These are phyloP conservation scores for Carassius auratus DNA, from an alignment of 2,113 vertebrate species.

Conservation along the genomic window DNA sequence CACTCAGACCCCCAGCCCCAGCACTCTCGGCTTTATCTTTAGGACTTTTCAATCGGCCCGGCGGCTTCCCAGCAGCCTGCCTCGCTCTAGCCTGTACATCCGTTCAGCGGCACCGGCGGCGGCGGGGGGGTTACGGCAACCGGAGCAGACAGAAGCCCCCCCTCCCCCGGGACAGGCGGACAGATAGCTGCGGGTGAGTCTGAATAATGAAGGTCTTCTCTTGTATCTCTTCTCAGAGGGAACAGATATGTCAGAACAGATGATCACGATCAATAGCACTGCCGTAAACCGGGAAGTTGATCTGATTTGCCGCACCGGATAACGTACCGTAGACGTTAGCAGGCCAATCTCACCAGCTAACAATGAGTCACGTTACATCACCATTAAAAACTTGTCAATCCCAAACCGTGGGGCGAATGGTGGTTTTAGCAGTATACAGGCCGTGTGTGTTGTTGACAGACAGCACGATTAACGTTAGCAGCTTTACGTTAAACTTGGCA, in stretches of 20 bases:
- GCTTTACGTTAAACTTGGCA: slow-evolving; percentile 15
- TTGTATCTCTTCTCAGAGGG: background rate
- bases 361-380: background rate
- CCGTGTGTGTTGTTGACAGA: background rate
- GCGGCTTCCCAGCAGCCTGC: background rate
- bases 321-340: too few relatives aligned
- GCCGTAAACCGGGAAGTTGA: too few relatives aligned
- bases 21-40: background rate
- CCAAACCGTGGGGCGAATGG: background rate
- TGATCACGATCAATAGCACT: too few relatives aligned
- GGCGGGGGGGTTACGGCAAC: slow-evolving; percentile 9
- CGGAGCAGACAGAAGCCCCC: slow-evolving; percentile 12
- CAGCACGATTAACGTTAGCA: slow-evolving; percentile 5
- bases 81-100: background rate
- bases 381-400: background rate
- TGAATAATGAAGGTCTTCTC: background rate
- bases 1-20: slow-evolving; percentile 32
- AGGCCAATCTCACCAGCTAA: too few relatives aligned
- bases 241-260: background rate
- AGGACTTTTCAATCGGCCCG: background rate
- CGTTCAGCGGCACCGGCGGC: background rate
- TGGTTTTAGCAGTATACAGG: background rate
- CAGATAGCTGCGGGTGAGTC: slow-evolving; percentile 30
- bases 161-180: slow-evolving; percentile 2
- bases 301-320: too few relatives aligned